Evolutionary conservation across 1,140 invertebrate genomes (phyloP).

Genomic region (Tetramorium alpestre): DNA sequence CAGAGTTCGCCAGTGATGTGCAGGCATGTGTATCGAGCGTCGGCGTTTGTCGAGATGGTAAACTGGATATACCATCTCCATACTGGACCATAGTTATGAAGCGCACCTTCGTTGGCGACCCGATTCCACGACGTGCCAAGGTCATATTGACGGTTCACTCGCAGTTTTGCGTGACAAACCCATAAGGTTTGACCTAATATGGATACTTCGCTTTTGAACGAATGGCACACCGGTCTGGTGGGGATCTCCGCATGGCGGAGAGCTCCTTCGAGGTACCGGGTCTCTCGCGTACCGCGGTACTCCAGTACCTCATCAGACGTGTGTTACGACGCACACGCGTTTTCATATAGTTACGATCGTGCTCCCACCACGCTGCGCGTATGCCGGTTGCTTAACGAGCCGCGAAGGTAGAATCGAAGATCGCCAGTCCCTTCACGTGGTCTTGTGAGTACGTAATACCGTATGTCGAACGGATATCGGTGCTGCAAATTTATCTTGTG

Average conservation of each 20-base stretch:
- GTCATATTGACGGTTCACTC: slow-evolving; percentile 64
- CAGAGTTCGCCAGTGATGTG: neutral
- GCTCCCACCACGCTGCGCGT: slow-evolving; percentile 45
- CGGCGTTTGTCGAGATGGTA: neutral
- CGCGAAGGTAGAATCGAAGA: slow-evolving; percentile 38
- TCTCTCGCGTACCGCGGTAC: slow-evolving; percentile 73
- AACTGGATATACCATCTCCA: neutral
- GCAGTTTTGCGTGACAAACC: slow-evolving; percentile 81
- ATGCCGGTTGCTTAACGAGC: slow-evolving; percentile 30
- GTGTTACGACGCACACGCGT: slow-evolving; percentile 80
- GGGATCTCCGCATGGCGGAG: slow-evolving; percentile 70
- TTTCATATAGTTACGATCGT: slow-evolving; percentile 65
- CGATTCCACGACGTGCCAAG: slow-evolving; percentile 68
- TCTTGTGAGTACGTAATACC: slow-evolving; percentile 21
- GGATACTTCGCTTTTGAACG: slow-evolving; percentile 77
- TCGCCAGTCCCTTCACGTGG: slow-evolving; percentile 21
- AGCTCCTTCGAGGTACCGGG: slow-evolving; percentile 74
- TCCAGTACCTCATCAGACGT: slow-evolving; percentile 82
- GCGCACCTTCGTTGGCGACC: slow-evolving; percentile 34
- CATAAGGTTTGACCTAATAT: slow-evolving; percentile 86
- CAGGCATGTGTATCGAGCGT: neutral
- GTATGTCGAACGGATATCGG: neutral
- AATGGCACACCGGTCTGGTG: slow-evolving; percentile 70
- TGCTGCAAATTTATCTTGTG: slow-evolving; percentile 5
- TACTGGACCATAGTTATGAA: slow-evolving; percentile 7